Conservation (phyloP, 2,888 invertebrate species). For the Himalopsyche anomala region DNA sequence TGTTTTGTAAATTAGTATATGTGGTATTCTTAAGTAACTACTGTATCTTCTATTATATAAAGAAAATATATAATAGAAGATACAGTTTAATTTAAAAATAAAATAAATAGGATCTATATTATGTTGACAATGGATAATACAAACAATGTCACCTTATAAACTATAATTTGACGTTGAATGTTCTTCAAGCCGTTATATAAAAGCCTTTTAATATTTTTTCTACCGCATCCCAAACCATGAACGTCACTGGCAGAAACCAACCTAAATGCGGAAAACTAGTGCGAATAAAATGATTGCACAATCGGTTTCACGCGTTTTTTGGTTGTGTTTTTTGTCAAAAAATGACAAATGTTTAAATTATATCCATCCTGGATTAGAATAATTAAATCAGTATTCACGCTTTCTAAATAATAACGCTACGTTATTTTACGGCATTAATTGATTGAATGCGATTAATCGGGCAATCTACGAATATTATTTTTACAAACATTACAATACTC, state of each 20-base stretch:
- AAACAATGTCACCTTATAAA: too few relatives aligned
- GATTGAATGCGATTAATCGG: neutral
- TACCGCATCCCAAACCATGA: neutral
- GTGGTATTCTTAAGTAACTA: too few relatives aligned
- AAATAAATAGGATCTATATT: too few relatives aligned
- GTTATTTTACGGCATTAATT: conserved; percentile 10
- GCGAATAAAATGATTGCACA: conserved; percentile 36
- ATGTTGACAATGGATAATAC: too few relatives aligned
- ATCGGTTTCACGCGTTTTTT: neutral
- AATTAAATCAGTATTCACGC: neutral
- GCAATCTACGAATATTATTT: neutral
- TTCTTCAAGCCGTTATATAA: too few relatives aligned
- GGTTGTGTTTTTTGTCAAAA: neutral
- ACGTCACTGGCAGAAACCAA: neutral
- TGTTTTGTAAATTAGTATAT: too few relatives aligned
- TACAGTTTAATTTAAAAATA: too few relatives aligned
- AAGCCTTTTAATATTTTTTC: too few relatives aligned
- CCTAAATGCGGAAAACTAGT: conserved; percentile 18
- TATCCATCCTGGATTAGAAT: too few relatives aligned
- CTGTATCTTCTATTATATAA: too few relatives aligned
- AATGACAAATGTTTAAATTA: neutral
- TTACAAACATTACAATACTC: neutral
- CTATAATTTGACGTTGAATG: too few relatives aligned
- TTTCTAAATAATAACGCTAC: conserved; percentile 1
- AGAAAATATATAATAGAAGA: too few relatives aligned